phyloP scores from a whole-genome alignment of 2,113 vertebrate species.

The Ciconia stormi region DNA sequence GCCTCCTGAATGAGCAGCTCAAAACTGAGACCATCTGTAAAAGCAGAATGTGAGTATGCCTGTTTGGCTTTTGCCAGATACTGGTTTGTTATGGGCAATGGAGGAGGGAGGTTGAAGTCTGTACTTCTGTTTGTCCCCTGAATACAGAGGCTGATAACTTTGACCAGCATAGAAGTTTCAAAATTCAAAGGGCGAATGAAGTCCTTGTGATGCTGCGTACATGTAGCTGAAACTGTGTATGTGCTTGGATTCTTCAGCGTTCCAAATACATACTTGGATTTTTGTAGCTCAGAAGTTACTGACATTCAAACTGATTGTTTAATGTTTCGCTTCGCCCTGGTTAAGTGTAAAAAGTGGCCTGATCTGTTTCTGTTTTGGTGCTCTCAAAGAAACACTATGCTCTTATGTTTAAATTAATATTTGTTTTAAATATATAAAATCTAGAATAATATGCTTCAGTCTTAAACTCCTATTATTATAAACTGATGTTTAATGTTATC shows the following conservation, averaged over 20 bases:
- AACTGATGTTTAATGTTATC: neutral
- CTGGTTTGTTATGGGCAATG: neutral
- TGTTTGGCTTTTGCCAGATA: neutral
- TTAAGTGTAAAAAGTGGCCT: neutral
- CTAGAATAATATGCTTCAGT: neutral
- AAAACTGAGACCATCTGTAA: neutral
- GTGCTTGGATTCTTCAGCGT: neutral
- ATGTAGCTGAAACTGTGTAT: neutral
- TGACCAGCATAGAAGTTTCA: neutral
- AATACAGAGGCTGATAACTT: neutral
- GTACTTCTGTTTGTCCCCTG: neutral
- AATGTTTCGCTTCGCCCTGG: neutral
- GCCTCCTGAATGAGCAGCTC: neutral
- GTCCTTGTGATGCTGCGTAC: neutral
- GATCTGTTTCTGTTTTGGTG: neutral
- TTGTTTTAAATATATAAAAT: conserved; percentile 11
- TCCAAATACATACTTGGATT: neutral
- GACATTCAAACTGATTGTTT: neutral
- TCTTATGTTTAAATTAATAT: neutral
- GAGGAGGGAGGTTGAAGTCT: neutral
- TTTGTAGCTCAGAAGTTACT: neutral
- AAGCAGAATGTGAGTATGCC: neutral
- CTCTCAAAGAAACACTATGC: neutral
- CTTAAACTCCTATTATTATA: neutral
- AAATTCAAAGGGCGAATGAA: neutral